Conservation (phyloP, 2,888 invertebrate genomes). For the Idaea aversata region DNA sequence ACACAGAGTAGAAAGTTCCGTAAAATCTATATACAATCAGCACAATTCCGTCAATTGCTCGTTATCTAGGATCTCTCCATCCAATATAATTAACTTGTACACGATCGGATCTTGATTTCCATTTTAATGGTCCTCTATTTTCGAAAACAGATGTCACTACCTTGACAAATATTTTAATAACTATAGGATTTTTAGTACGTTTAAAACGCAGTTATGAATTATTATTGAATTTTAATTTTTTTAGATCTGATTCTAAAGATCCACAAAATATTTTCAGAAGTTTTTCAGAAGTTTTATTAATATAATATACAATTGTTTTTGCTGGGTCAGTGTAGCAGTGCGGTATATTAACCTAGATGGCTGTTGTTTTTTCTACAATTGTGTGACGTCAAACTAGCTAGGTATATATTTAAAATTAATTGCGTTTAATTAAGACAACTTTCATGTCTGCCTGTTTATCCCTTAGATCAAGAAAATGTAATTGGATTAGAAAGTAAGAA, state of each 20-base stretch:
- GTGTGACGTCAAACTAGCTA: not conserved
- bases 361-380: not conserved
- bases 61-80: slow-evolving; percentile 42
- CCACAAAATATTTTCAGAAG: too few species aligned
- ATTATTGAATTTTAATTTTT: too few species aligned
- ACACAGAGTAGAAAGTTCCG: not conserved
- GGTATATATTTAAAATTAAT: not conserved
- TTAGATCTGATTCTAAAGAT: too few species aligned
- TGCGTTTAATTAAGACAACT: slow-evolving; percentile 22
- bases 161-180: not conserved
- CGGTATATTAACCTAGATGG: not conserved
- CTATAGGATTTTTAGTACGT: too few species aligned
- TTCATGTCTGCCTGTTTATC: slow-evolving; percentile 16
- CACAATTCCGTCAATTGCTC: not conserved
- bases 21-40: not conserved
- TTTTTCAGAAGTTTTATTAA: too few species aligned
- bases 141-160: slow-evolving; percentile 5
- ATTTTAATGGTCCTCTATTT: slow-evolving; percentile 26
- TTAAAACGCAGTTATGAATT: too few species aligned
- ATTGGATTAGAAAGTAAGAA: slow-evolving; percentile 47
- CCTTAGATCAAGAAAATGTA: slow-evolving; percentile 38
- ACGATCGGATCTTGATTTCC: slow-evolving; percentile 52
- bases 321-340: too few species aligned
- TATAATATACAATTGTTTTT: too few species aligned
- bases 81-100: slow-evolving; percentile 59